Percentiles rank a stretch among this genome's conserved stretches.
phyloP scores from a whole-genome alignment of 2,888 invertebrate genomes.

The Panopea generosa region DNA sequence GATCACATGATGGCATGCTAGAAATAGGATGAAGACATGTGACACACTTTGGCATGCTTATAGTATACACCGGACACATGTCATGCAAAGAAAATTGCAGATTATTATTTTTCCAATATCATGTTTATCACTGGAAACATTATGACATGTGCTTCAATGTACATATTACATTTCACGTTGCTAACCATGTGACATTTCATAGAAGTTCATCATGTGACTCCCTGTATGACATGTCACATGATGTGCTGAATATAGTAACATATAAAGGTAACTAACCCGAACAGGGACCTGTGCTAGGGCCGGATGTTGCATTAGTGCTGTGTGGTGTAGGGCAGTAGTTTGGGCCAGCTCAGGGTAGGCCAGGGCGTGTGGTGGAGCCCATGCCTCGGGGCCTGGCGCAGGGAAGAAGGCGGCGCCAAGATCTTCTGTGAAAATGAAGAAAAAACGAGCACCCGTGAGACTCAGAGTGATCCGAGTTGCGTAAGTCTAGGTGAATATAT shows the following conservation, averaged over 20 bases:
- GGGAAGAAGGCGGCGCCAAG: constrained; percentile 97
- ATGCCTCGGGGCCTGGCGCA: constrained; percentile 95
- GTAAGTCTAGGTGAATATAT: background rate
- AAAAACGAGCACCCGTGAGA: constrained; percentile 59
- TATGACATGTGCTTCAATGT: background rate
- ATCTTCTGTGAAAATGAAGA: constrained; percentile 87
- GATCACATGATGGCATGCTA: no score
- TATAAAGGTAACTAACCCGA: constrained; percentile 75
- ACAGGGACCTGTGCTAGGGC: constrained; percentile 95
- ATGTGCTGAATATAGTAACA: constrained; percentile 18
- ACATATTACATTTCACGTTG: no score
- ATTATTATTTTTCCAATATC: background rate
- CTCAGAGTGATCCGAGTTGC: background rate
- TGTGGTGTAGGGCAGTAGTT: constrained; percentile 87
- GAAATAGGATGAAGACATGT: no score
- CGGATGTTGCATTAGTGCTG: constrained; percentile 93
- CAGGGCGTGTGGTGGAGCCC: constrained; percentile 90
- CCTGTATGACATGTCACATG: background rate
- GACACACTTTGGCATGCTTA: no score
- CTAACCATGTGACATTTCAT: no score
- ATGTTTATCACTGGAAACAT: no score
- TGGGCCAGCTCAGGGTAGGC: constrained; percentile 90
- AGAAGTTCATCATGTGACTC: no score
- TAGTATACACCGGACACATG: no score
- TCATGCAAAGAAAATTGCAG: no score